These are phyloP conservation scores for Australoheros scitulus DNA, from an alignment of 2,113 vertebrate species.

Conservation along the genomic window DNA sequence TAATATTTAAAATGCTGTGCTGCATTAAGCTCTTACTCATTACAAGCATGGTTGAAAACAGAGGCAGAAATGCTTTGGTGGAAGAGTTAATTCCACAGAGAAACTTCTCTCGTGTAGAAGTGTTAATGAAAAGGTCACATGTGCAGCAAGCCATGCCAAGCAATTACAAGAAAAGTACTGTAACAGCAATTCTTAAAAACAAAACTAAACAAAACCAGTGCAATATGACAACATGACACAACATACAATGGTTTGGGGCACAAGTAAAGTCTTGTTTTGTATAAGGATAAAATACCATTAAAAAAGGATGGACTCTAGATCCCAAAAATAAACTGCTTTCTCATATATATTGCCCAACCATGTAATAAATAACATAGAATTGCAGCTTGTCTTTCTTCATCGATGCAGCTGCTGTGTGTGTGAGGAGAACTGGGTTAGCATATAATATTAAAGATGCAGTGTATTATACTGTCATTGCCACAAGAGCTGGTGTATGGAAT, in stretches of 20 bases:
- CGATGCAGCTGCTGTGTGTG: neutral
- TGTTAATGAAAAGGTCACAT: slow-evolving; percentile 6
- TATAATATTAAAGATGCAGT: neutral
- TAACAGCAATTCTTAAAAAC: neutral
- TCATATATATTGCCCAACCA: neutral
- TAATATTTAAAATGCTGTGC: neutral
- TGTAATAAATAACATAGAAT: neutral
- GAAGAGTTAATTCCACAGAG: neutral
- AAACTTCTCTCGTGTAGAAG: neutral
- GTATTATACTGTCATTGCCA: neutral
- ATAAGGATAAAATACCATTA: neutral
- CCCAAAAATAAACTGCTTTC: neutral
- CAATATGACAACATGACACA: neutral
- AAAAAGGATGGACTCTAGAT: neutral
- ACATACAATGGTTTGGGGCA: neutral
- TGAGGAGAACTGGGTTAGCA: neutral
- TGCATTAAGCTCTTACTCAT: neutral
- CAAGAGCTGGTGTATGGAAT: neutral
- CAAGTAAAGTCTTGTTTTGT: neutral
- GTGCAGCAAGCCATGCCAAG: neutral
- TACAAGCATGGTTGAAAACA: neutral
- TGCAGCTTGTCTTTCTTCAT: neutral
- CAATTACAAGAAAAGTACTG: neutral
- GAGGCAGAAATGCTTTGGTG: neutral
- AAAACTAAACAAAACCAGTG: neutral